A percentile compares a stretch with the other conserved stretches of the same genome.
phyloP scores from a whole-genome alignment of 2,888 invertebrate species.

The Cepaea hortensis region DNA sequence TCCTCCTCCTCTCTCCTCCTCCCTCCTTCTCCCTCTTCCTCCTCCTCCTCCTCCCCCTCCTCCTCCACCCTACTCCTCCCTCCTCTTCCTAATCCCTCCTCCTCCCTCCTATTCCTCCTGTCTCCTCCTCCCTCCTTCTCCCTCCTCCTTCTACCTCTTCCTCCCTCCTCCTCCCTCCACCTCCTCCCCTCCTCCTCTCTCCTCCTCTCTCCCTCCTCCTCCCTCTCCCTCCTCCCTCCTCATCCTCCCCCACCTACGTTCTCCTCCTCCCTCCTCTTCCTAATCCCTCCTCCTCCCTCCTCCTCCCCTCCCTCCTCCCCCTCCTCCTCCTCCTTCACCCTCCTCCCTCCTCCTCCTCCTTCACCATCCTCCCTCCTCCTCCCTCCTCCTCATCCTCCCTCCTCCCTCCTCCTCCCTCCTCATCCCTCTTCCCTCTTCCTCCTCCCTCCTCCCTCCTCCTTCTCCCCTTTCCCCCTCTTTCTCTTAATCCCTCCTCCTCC shows the following conservation, averaged over 20 bases:
- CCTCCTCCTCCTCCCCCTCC: background rate
- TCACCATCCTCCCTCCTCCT: background rate
- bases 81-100: background rate
- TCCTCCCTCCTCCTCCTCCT: background rate
- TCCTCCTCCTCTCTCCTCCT: background rate
- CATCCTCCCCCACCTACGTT: too few relatives aligned
- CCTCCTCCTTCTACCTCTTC: background rate
- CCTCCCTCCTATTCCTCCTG: too few relatives aligned
- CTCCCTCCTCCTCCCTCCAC: background rate
- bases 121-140: background rate
- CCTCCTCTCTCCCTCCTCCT: background rate
- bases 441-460: background rate
- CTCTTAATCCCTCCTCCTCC: too few relatives aligned
- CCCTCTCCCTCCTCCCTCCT: too few relatives aligned
- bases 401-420: too few relatives aligned
- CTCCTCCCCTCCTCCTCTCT: background rate
- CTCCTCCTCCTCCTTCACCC: background rate
- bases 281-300: too few relatives aligned
- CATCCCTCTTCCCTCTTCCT: too few relatives aligned
- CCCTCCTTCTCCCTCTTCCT: background rate
- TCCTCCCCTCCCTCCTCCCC: too few relatives aligned
- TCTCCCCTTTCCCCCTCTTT: background rate
- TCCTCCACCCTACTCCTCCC: background rate
- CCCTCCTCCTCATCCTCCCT: background rate
- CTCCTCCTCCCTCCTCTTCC: too few relatives aligned